Evolutionary conservation across 1,140 invertebrate species (phyloP), one percentile per base, ranked within the genome.

Genomic region (Drosophila sturtevanti): DNA sequence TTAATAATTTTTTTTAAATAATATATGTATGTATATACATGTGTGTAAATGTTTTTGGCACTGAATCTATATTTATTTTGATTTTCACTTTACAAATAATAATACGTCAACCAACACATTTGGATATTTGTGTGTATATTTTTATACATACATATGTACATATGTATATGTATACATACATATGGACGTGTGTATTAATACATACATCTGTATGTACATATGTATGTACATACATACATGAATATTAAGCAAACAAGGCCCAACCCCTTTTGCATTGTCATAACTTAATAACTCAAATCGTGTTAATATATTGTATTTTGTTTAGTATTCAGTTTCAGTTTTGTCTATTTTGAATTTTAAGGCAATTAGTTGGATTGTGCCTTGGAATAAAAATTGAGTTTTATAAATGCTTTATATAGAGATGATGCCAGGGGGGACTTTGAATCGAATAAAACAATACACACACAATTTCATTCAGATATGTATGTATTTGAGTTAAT

Each of bases 281-380:
- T 21, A 48, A 48, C 9, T 11, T 11, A 21, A n/a, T 9, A 11
- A 21, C 41, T 2, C 16, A 1, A 16, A 48, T 48, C 41, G 41
- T 48, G 41, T 48, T 48, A 16, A 48, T 48, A 48, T 48, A 48
- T 48, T 48, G 41, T 44, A 44, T 9, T 44, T 44, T 44, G 41
- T n/a, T 48, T 48, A 48, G 41, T 48, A 48, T 48, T 48, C 41
- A 21, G 41, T 48, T 51, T 69, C 3, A 52, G 60, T 59, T 31
- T 31, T 67, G 65, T 55, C 44, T 60, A 38, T 37, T 71, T 70
- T 34, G 55, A 60, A 72, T 68, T 73, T 80, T 27, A 16, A 67
- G 37, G 9, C 52, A 78, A 75, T 85, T 78, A 78, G 9, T 38
- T 27, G 34, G 44, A 68, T 67, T 54, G 67, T 72, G 22, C 22